Base-by-base conservation (phyloP, 2,113 vertebrate species). In the Oxyura jamaicensis region DNA sequence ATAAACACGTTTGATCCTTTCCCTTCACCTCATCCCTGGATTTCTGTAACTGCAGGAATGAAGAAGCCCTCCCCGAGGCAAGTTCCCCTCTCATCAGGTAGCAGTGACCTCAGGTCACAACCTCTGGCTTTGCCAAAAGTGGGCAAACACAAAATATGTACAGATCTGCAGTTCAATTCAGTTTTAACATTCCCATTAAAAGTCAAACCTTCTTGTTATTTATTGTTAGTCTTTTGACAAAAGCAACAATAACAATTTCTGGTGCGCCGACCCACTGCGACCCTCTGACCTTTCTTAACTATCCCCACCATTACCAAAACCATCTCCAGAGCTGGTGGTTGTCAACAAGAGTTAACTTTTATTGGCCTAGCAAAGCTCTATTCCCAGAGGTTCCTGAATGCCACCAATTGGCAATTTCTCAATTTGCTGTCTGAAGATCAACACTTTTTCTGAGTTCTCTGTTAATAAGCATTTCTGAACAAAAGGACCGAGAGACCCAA, bases 101-200 rank as follows among this genome's bases (percentile, higher is more conserved):
- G 52, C 41, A 33, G 52, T n/a, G 63, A 86, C 65, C 93, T 83
- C 36, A 60, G 65, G 76, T 39, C 80, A 91, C 86, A 86, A 78
- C 42, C 93, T 90, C 56, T 91, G 79, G 18, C 88, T 81, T 86
- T 90, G 68, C 80, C 85, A 92, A 96, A 91, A 25, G 17, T 42
- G 52, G 39, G 46, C 68, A 91, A 82, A 82, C 77, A 88, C 56
- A 42, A 42, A 23, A 48, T 88, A 60, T 59, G 13, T 77, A 31
- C 66, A 75, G 60, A 39, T 35, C 68, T 80, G 75, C 42, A 67
- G 29, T 35, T 22, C 88, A 91, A 48, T 68, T 86, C 68, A 65
- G 42, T n/a, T 88, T 95, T 78, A 83, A 60, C 76, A 19, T 65
- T 88, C 46, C 19, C 16, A 83, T 86, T 88, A 72, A 53, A 91